A percentile compares a stretch with the other conserved stretches of the same genome.
Evolutionary conservation across 2,113 vertebrate genomes (phyloP).

Genomic region (Rhizomys pruinosus): DNA sequence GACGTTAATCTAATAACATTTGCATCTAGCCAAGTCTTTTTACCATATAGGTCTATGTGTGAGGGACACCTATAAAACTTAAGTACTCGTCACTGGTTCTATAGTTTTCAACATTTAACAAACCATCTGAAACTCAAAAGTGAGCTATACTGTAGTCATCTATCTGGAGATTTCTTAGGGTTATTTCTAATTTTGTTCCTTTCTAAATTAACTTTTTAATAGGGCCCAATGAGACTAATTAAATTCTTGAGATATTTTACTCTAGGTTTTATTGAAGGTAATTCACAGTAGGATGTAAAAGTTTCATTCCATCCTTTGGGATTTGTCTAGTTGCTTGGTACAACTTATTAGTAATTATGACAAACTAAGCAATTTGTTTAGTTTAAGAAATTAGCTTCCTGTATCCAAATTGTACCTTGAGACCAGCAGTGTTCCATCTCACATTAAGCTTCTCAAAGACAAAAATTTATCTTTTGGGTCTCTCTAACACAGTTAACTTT

Average conservation of each 20-base stretch:
- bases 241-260: conserved; percentile 61
- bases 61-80: background rate
- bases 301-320: conserved; percentile 61
- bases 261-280: conserved; percentile 46
- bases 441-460: conserved; percentile 52
- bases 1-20: conserved; percentile 25
- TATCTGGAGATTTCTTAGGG: conserved; percentile 26
- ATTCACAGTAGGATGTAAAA: conserved; percentile 61
- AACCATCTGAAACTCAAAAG: conserved; percentile 52
- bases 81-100: background rate
- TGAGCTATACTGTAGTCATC: conserved; percentile 51
- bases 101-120: conserved; percentile 19
- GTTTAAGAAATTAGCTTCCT: conserved; percentile 49
- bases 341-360: conserved; percentile 60
- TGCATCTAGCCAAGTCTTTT: background rate
- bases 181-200: conserved; percentile 67
- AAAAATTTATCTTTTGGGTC: conserved; percentile 22
- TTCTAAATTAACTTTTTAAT: conserved; percentile 72
- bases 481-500: conserved; percentile 36
- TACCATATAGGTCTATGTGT: background rate
- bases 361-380: conserved; percentile 55
- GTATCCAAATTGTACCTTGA: background rate
- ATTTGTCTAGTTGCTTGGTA: conserved; percentile 34
- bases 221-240: conserved; percentile 75
- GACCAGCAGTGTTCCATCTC: background rate